phyloP scores from a whole-genome alignment of 2,113 vertebrate genomes.

The Ursus arctos region DNA sequence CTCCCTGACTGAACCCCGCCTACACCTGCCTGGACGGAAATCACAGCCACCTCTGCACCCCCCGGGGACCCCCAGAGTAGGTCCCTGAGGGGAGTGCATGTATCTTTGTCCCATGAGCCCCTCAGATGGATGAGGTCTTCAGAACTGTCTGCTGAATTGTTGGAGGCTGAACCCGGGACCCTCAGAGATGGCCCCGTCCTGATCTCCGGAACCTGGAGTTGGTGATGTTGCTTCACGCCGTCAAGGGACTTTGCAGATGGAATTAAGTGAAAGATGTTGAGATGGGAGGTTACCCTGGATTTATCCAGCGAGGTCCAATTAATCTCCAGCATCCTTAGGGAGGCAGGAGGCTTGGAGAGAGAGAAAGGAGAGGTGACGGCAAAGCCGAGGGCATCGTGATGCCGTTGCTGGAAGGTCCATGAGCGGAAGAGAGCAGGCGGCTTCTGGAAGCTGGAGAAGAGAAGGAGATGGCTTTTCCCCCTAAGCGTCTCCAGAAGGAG shows the following conservation, averaged over 20 bases:
- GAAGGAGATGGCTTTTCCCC: not conserved
- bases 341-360: not conserved
- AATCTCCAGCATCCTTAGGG: not conserved
- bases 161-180: not conserved
- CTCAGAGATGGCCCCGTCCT: not conserved
- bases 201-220: not conserved
- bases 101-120: not conserved
- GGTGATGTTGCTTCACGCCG: not conserved
- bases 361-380: not conserved
- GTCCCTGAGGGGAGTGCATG: accelerated
- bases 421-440: accelerated
- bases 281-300: not conserved
- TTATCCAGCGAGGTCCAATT: not conserved
- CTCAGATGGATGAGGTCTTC: not conserved
- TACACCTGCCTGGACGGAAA: accelerated
- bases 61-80: not conserved
- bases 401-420: accelerated
- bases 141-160: not conserved
- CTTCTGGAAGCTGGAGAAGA: not conserved
- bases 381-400: not conserved
- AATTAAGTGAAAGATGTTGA: not conserved
- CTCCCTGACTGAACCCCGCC: accelerated
- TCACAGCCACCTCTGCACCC: not conserved
- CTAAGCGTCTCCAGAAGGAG: not conserved
- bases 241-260: not conserved